Conservation (phyloP, 2,797 vertebrate species). For the Tachyglossus aculeatus region DNA sequence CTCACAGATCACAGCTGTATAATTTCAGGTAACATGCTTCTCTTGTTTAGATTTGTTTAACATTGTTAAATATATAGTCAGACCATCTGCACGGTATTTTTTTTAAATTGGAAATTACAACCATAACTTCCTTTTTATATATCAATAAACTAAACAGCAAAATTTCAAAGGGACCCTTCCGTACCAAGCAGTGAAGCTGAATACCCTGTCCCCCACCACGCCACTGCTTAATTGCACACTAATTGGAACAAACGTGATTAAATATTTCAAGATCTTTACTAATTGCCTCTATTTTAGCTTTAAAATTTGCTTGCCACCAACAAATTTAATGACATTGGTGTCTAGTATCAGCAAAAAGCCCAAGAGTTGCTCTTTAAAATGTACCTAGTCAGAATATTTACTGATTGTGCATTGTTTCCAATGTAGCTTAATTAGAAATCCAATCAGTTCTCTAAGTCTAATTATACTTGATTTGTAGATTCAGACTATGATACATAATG, state of each 20-base stretch:
- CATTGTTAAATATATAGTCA: slow-evolving; percentile 85
- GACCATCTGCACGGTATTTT: slow-evolving; percentile 84
- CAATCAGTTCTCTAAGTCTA: slow-evolving; percentile 87
- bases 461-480: slow-evolving; percentile 89
- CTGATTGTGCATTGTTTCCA: slow-evolving; percentile 87
- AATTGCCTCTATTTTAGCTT: slow-evolving; percentile 99
- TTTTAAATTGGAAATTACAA: slow-evolving; percentile 88
- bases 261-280: slow-evolving; percentile 98
- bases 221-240: slow-evolving; percentile 88
- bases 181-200: slow-evolving; percentile 78
- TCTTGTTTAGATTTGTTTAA: slow-evolving; percentile 86
- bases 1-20: slow-evolving; percentile 83
- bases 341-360: slow-evolving; percentile 96
- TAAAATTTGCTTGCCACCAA: slow-evolving; percentile 97
- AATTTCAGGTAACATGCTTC: slow-evolving; percentile 84
- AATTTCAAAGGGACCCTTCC: slow-evolving; percentile 85
- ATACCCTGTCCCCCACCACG: slow-evolving; percentile 83
- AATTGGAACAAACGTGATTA: slow-evolving; percentile 99
- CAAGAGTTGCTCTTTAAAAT: slow-evolving; percentile 88
- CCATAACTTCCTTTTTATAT: slow-evolving; percentile 86
- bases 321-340: slow-evolving; percentile 88
- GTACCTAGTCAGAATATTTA: slow-evolving; percentile 89
- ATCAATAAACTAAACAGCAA: slow-evolving; percentile 87
- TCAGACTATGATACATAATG: slow-evolving; percentile 86
- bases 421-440: slow-evolving; percentile 88